Conservation (phyloP, 1,140 invertebrate genomes). For the Drosophila kepulauana region DNA sequence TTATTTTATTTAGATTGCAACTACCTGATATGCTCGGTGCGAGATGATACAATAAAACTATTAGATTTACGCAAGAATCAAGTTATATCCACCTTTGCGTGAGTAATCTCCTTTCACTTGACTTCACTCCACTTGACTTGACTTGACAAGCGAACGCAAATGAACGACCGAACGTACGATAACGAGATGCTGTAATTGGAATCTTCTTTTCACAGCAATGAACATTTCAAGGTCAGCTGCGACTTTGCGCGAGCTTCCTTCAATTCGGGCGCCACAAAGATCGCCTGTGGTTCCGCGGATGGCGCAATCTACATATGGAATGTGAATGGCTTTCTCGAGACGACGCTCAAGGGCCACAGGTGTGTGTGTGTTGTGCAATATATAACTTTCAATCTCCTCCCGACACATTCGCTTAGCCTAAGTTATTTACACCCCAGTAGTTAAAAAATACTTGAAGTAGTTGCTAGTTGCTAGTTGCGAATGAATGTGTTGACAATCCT, state of each 20-base stretch:
- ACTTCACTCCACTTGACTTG: not conserved
- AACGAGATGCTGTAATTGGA: not conserved
- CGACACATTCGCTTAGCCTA: too few relatives aligned
- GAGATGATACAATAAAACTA: constrained; percentile 97
- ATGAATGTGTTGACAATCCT: constrained; percentile 26
- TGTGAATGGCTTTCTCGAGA: constrained; percentile 91
- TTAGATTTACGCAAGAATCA: constrained; percentile 97
- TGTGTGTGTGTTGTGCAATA: constrained; percentile 86
- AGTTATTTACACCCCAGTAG: not conserved
- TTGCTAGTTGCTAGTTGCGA: not conserved
- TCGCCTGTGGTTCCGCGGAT: constrained; percentile 95
- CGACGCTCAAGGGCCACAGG: constrained; percentile 95
- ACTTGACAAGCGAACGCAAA: not conserved
- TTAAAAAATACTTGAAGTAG: not conserved
- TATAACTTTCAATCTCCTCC: constrained; percentile 9
- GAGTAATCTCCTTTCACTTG: constrained; percentile 76
- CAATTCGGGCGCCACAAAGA: constrained; percentile 94
- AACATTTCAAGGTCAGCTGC: constrained; percentile 97
- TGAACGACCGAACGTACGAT: too few relatives aligned
- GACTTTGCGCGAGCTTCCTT: constrained; percentile 97
- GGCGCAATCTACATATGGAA: constrained; percentile 97
- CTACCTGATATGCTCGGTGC: constrained; percentile 94
- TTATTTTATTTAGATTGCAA: constrained; percentile 90
- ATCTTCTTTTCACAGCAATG: constrained; percentile 89
- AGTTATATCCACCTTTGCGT: constrained; percentile 95